Conservation (phyloP, 2,797 vertebrate genomes). For the Sebastes diploproa region DNA sequence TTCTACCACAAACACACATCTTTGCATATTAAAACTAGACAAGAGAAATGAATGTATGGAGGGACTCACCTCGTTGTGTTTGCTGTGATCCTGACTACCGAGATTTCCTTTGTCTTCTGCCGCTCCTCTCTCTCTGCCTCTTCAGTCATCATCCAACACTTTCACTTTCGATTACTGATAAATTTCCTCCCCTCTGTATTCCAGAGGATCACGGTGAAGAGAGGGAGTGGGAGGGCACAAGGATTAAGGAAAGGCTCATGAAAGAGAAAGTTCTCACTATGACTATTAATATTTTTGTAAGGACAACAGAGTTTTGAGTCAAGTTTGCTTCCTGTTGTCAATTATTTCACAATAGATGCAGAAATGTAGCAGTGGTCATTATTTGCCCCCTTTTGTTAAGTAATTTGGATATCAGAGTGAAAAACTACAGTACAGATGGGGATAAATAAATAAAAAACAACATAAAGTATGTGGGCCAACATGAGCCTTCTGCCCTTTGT, state of each 20-base stretch:
- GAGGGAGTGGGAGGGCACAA: neutral
- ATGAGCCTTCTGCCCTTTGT: no score
- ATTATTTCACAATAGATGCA: neutral
- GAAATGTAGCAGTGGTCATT: neutral
- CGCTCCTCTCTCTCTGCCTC: neutral
- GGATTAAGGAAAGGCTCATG: neutral
- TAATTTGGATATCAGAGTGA: neutral
- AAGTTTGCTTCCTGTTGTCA: neutral
- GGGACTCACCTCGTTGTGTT: slow-evolving; percentile 33
- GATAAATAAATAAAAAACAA: neutral
- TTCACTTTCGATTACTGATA: slow-evolving; percentile 24
- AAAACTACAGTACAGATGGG: no score
- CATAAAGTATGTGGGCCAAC: neutral
- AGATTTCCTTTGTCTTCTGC: neutral
- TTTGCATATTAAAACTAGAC: neutral
- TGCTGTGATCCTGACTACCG: neutral
- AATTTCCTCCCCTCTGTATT: neutral
- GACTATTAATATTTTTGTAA: neutral
- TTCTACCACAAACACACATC: neutral
- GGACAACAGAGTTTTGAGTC: neutral
- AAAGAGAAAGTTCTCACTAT: neutral
- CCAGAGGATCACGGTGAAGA: neutral
- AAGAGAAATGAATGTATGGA: neutral
- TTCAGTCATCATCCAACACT: neutral
- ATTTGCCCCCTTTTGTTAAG: neutral